Base-by-base conservation (phyloP, 1,140 invertebrate species). In the Gryllus bimaculatus region DNA sequence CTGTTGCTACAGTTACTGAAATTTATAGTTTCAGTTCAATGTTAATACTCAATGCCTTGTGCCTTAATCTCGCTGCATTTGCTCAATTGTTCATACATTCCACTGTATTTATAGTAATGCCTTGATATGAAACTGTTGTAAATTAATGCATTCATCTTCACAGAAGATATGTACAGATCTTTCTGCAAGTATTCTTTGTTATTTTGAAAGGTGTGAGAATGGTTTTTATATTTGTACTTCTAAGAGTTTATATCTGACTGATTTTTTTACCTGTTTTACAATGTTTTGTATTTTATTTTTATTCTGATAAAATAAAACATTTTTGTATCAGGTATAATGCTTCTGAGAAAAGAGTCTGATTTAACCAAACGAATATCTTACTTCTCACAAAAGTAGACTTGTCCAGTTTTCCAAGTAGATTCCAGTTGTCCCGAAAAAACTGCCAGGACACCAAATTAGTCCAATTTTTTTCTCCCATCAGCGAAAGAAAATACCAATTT, bases 141-240 rank as follows among this genome's bases (percentile, higher is more conserved):
- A 66, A 66, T 39, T 39, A 39, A 66, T 66, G 54, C 54, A 66
- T 13, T 66, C 10, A 13, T 66, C 54, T 66, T 39, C 10, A 66
- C 54, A 13, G 54, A 66, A 66, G 26, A 66, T 10, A 66, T 66
- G 54, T 66, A 66, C 54, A 66, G 54, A 18, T 18, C 18, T 66
- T 13, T 66, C 18, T 10, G 18, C 10, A 66, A 13, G 54, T 66
- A 66, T 66, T 66, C 10, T 13, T 66, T 66, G 54, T 66, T 66
- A 66, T 66, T 66, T 13, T 66, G 54, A 66, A 66, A 66, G 54
- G 54, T 66, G 54, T 66, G 54, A 66, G 54, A 66, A 66, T 66
- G 54, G 54, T 66, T 66, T 39, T 66, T 66, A 66, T 66, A 66
- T 66, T 66, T 66, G 54, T 66, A 66, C 18, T 66, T 66, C 54